phyloP scores from a whole-genome alignment of 2,113 vertebrate species.

The Sardina pilchardus region DNA sequence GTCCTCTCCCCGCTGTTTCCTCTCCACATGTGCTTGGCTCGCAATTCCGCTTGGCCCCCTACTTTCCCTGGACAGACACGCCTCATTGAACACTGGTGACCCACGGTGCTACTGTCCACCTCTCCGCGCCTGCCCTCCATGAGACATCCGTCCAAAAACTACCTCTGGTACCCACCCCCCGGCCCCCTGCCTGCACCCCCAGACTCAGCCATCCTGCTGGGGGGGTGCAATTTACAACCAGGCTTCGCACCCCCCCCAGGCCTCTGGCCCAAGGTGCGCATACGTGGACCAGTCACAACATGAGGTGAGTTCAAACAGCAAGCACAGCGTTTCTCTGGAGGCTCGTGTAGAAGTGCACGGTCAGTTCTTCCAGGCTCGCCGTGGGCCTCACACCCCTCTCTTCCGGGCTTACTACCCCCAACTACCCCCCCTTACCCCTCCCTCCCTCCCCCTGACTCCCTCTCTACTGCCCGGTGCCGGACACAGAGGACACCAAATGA shows the following conservation, averaged over 20 bases:
- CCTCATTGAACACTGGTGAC: slow-evolving; percentile 53
- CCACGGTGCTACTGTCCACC: slow-evolving; percentile 57
- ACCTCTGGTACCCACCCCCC: not conserved
- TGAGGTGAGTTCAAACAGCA: slow-evolving; percentile 13
- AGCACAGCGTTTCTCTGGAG: not conserved
- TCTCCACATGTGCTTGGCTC: slow-evolving; percentile 56
- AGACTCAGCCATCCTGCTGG: slow-evolving; percentile 34
- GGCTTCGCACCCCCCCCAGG: not conserved
- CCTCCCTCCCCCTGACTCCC: slow-evolving; percentile 33
- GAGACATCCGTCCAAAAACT: not conserved
- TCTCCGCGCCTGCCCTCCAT: slow-evolving; percentile 16
- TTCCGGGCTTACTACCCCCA: slow-evolving; percentile 34
- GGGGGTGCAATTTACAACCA: slow-evolving; percentile 44
- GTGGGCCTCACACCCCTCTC: not conserved
- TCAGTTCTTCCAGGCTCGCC: slow-evolving; percentile 27
- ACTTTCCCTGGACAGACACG: slow-evolving; percentile 51
- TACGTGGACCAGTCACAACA: slow-evolving; percentile 27
- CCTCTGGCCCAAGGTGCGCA: slow-evolving; percentile 21
- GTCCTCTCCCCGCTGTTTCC: slow-evolving; percentile 57
- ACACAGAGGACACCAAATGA: slow-evolving; percentile 49
- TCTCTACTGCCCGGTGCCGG: slow-evolving; percentile 35
- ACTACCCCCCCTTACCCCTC: slow-evolving; percentile 40
- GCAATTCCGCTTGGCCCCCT: slow-evolving; percentile 38
- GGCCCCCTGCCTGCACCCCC: too few relatives aligned
- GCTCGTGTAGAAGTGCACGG: slow-evolving; percentile 34